Conservation (phyloP, 1,140 invertebrate species). For the Brachionus calyciflorus region DNA sequence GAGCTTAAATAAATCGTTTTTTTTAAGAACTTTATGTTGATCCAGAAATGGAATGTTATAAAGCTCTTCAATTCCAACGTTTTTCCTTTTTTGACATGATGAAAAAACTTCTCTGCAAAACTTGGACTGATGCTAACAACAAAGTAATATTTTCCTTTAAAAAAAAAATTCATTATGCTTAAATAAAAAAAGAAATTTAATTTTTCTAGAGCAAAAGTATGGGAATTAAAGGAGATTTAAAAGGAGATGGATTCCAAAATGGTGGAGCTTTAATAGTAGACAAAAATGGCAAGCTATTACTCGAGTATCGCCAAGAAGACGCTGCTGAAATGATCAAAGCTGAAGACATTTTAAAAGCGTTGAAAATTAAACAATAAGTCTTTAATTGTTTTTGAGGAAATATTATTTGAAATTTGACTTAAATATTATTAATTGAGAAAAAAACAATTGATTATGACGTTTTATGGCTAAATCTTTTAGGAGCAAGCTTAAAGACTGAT, state of each 20-base stretch:
- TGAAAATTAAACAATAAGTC: conserved; percentile 1
- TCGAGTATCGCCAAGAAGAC: conserved; percentile 31
- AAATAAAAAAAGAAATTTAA: no score
- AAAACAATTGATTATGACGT: no score
- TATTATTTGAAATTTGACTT: background rate
- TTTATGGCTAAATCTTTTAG: no score
- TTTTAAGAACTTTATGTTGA: conserved; percentile 37
- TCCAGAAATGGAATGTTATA: conserved; percentile 43
- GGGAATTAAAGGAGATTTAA: conserved; percentile 8
- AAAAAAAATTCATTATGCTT: no score
- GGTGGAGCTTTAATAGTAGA: conserved; percentile 37
- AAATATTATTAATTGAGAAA: no score
- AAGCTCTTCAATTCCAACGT: conserved; percentile 36
- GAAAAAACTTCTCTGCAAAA: conserved; percentile 29
- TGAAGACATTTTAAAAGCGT: conserved; percentile 31
- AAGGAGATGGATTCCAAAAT: conserved; percentile 44
- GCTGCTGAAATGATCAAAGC: background rate
- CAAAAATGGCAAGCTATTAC: conserved; percentile 33
- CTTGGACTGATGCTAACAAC: conserved; percentile 20
- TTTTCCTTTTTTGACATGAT: conserved; percentile 42
- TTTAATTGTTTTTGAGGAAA: background rate
- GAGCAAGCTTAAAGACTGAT: no score
- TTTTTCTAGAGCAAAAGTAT: background rate
- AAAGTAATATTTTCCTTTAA: background rate
- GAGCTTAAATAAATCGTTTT: background rate